Base-by-base conservation (phyloP, 2,888 invertebrate genomes). In the Noctua comes region DNA sequence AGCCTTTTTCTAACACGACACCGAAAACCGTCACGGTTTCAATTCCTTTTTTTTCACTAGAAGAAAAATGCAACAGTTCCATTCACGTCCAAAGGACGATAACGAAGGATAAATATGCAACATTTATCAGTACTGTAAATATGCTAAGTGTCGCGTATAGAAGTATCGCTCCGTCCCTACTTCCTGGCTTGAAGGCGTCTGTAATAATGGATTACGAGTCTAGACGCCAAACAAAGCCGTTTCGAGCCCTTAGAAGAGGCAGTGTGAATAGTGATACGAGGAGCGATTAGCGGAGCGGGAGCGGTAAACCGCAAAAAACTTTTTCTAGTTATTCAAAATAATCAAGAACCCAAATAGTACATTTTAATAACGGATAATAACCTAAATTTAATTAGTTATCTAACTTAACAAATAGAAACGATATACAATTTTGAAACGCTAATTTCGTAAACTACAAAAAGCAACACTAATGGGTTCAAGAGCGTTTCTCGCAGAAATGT, bases 171-270 rank as follows among this genome's bases (percentile, higher is more conserved):
- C 91, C 91, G 94, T 93, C 93, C 93, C 91, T 90, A 89, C 88
- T 89, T 89, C 89, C 89, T 90, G 91, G 88, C 90, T 89, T 88
- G 91, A 91, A 91, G 92, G 94, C 92, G 94, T 93, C 92, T 93
- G 93, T 93, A 94, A 95, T 96, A 96, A 96, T 95, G 95, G 95
- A 96, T 96, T 96, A 96, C 95, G 93, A 94, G 95, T 95, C 95
- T 95, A 95, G 95, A 95, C 95, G 92, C 91, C 94, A 95, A 95
- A 95, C 95, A 95, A 95, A 95, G 95, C 94, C 93, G 93, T 91
- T 94, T 92, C 93, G 93, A 94, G 93, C 94, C 94, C 94, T 93
- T 93, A 85, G 89, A 90, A 84, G 80, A 86, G 85, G 74, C 46
- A n/a, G 59, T 83, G 77, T 2, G 2, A 48, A 82, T 73, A 8